phyloP scores from a whole-genome alignment of 2,113 vertebrate species.

The Boulengeromyrus knoepffleri region DNA sequence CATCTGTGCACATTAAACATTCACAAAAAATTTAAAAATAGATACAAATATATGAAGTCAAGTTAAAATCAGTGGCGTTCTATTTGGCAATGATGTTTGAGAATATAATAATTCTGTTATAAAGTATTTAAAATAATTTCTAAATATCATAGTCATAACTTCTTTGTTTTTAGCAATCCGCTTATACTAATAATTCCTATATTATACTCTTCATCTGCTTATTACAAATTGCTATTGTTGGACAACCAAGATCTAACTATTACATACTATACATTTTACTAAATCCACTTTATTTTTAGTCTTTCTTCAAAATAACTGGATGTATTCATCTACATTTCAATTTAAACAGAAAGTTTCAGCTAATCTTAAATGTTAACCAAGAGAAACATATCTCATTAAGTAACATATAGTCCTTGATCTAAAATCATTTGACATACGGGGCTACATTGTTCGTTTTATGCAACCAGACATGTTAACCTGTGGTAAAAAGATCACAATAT shows the following conservation, averaged over 20 bases:
- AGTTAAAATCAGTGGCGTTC: not conserved
- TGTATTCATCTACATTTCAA: not conserved
- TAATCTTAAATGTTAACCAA: not conserved
- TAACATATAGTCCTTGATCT: not conserved
- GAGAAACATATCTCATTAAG: not conserved
- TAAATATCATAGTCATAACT: not conserved
- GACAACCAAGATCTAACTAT: not conserved
- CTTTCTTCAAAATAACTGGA: not conserved
- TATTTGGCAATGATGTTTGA: not conserved
- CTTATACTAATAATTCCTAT: not conserved
- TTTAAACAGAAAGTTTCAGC: not conserved
- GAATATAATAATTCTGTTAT: not conserved
- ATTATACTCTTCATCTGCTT: not conserved
- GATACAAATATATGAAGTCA: not conserved
- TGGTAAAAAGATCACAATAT: not conserved
- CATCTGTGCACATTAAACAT: not conserved
- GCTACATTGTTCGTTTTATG: not conserved
- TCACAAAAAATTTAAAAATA: not conserved
- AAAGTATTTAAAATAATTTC: not conserved
- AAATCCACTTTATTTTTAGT: not conserved
- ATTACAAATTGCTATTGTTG: not conserved
- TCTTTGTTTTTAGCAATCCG: not conserved
- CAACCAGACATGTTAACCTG: not conserved
- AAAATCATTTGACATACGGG: not conserved
- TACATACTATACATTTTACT: not conserved